These are phyloP conservation scores for Perizoma flavofasciatum DNA, from an alignment of 2,888 invertebrate genomes.

Conservation along the genomic window DNA sequence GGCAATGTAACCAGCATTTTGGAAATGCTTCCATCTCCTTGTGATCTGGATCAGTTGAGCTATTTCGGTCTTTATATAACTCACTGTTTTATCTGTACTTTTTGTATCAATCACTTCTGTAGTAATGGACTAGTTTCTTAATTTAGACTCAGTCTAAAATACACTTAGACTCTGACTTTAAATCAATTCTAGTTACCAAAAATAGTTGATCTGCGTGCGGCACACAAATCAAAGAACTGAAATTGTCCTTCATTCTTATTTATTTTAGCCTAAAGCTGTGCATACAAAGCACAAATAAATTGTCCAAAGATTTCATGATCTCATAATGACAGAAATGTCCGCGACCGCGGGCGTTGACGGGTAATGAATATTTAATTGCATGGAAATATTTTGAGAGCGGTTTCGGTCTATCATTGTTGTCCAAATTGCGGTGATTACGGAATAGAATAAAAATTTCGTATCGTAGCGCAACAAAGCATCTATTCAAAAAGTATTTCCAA, in stretches of 20 bases:
- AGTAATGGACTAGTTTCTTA: too few relatives aligned
- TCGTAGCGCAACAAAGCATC: neutral
- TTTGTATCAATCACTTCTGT: too few relatives aligned
- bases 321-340: constrained; percentile 70
- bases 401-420: constrained; percentile 58
- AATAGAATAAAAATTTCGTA: constrained; percentile 24
- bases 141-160: too few relatives aligned
- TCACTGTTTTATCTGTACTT: too few relatives aligned
- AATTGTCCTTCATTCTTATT: constrained; percentile 12
- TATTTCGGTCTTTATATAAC: too few relatives aligned
- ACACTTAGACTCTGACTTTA: too few relatives aligned
- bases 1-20: too few relatives aligned
- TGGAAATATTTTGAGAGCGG: constrained; percentile 61
- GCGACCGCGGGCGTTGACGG: constrained; percentile 53
- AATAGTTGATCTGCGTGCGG: too few relatives aligned
- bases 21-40: too few relatives aligned
- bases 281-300: constrained; percentile 22
- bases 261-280: constrained; percentile 32
- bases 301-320: constrained; percentile 53
- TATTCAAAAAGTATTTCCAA: neutral
- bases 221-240: too few relatives aligned
- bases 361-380: constrained; percentile 81
- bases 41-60: too few relatives aligned
- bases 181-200: too few relatives aligned
- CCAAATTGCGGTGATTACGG: constrained; percentile 62